These are phyloP conservation scores for Neotoxoptera formosana DNA, from an alignment of 1,140 invertebrate genomes.

Conservation along the genomic window DNA sequence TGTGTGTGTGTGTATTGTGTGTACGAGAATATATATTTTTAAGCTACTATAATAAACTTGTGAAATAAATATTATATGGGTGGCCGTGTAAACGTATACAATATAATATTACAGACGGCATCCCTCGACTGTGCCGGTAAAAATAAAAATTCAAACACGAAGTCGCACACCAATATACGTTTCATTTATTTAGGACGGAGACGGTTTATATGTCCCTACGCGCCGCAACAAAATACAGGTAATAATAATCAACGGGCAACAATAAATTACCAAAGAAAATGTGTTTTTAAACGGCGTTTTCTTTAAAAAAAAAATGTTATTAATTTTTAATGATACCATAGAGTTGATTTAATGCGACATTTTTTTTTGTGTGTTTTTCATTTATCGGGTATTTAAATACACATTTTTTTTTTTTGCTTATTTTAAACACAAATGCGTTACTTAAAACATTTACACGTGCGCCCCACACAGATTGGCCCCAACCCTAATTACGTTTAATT, in stretches of 20 bases:
- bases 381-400: background rate
- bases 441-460: background rate
- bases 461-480: background rate
- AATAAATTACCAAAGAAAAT: constrained; percentile 14
- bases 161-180: background rate
- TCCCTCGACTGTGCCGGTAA: background rate
- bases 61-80: background rate
- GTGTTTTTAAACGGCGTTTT: background rate
- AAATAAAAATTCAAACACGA: background rate
- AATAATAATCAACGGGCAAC: background rate
- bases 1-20: background rate
- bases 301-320: background rate
- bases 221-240: background rate
- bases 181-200: background rate
- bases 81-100: background rate
- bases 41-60: background rate
- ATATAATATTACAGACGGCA: background rate
- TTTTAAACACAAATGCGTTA: no score
- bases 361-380: background rate
- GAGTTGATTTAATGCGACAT: background rate
- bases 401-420: background rate
- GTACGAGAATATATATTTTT: background rate
- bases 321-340: background rate
- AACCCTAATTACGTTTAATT: background rate
- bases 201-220: background rate